Base-by-base conservation (phyloP, 1,140 invertebrate species). In the Mercenaria mercenaria region DNA sequence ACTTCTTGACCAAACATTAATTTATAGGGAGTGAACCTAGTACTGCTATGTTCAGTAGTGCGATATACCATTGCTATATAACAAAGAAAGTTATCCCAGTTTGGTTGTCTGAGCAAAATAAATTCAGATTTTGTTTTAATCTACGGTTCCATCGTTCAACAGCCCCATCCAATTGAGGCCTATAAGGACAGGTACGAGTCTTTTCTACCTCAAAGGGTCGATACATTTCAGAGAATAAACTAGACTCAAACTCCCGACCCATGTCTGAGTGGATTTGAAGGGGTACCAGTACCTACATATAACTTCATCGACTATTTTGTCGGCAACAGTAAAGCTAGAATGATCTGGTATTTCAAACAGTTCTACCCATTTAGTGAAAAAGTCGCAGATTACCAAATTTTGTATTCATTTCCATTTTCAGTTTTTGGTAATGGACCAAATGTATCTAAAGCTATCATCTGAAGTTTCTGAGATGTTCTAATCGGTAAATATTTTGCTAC, bases 221-320 rank as follows among this genome's bases (percentile, higher is more conserved):
- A 64, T 92, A 91, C 18, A 94, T 32, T 37, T 85, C 56, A 13
- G 43, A n/a, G 69, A 94, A 92, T 26, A 94, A 50, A 43, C 84
- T 18, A n/a, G 89, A 92, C 79, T 91, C 86, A 74, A 94, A 92
- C 59, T 94, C 76, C 37, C 83, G 64, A 29, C 95, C 96, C 89
- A 95, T 94, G 87, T 96, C 96, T 0, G 95, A 88, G 37, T 95
- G 92, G 10, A 96, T 90, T 41, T 93, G 87, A 15, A 91, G 50
- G 0, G n/a, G n/a, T n/a, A n/a, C n/a, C n/a, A 96, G 91, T 93
- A 95, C 10, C 94, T 77, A 84, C 88, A 85, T 59, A 91, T 77
- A 15, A 91, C 59, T 39, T 92, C 82, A 1, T 79, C 88, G 0
- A 92, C 72, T 4, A 95, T 15, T 81, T 84, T 91, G 41, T 91